phyloP scores from a whole-genome alignment of 2,797 vertebrate species.

The Myotis myotis region DNA sequence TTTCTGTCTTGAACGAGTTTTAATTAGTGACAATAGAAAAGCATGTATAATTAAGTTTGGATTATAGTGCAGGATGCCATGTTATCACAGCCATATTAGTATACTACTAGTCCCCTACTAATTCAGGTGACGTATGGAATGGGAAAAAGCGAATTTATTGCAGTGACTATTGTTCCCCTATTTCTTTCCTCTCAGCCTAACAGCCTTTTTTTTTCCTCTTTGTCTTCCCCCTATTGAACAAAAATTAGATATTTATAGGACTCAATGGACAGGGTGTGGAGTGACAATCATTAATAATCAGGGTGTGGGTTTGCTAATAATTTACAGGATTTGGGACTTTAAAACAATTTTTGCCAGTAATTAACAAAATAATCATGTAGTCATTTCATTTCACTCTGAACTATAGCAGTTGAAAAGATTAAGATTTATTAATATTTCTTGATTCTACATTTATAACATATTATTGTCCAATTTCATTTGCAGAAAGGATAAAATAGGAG shows the following conservation, averaged over 20 bases:
- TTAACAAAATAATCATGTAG: not conserved
- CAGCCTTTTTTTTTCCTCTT: not conserved
- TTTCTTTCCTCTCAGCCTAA: not conserved
- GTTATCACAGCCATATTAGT: not conserved
- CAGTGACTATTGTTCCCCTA: not conserved
- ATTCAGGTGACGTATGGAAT: not conserved
- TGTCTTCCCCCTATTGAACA: not conserved
- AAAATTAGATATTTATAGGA: not conserved
- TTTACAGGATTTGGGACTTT: not conserved
- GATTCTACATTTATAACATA: not conserved
- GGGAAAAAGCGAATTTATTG: not conserved
- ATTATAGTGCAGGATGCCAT: not conserved
- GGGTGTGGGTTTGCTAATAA: not conserved
- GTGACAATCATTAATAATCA: not conserved
- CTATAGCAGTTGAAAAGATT: not conserved
- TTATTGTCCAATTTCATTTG: slow-evolving; percentile 10
- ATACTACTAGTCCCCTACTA: not conserved
- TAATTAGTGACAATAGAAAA: not conserved
- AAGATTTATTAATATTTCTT: not conserved
- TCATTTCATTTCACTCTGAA: not conserved
- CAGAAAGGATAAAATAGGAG: not conserved
- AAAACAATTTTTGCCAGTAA: not conserved
- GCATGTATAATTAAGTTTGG: not conserved
- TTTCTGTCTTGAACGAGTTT: not conserved
- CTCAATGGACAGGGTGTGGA: not conserved